phyloP scores from a whole-genome alignment of 2,797 vertebrate genomes.

The Falco naumanni region DNA sequence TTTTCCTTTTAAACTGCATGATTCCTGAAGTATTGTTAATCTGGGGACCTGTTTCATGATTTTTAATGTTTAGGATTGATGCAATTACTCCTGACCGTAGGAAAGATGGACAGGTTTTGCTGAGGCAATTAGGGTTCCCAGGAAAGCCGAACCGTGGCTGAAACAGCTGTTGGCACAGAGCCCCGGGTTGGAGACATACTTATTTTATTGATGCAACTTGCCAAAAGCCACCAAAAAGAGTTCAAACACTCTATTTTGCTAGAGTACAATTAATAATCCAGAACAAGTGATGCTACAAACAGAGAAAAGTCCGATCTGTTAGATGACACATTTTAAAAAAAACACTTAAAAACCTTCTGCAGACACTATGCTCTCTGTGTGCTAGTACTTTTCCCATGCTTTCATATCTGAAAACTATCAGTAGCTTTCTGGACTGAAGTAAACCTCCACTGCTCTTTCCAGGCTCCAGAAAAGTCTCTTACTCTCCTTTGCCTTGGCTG shows the following conservation, averaged over 20 bases:
- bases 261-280: background rate
- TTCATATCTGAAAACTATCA: background rate
- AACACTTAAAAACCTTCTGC: background rate
- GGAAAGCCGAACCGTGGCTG: background rate
- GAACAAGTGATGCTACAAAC: background rate
- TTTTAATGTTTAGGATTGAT: background rate
- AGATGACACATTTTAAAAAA: background rate
- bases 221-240: background rate
- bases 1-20: background rate
- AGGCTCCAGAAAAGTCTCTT: background rate
- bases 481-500: background rate
- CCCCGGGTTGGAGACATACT: background rate
- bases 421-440: background rate
- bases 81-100: background rate
- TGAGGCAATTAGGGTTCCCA: background rate
- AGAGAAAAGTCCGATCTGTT: background rate
- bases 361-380: background rate
- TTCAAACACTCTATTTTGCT: background rate
- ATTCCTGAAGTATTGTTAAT: background rate
- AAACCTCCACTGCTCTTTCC: background rate
- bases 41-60: background rate
- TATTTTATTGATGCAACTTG: background rate
- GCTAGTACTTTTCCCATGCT: background rate
- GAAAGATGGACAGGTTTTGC: background rate
- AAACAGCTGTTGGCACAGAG: background rate